These are phyloP conservation scores for Dipodomys ordii DNA, from an alignment of 2,113 vertebrate species.

Conservation along the genomic window DNA sequence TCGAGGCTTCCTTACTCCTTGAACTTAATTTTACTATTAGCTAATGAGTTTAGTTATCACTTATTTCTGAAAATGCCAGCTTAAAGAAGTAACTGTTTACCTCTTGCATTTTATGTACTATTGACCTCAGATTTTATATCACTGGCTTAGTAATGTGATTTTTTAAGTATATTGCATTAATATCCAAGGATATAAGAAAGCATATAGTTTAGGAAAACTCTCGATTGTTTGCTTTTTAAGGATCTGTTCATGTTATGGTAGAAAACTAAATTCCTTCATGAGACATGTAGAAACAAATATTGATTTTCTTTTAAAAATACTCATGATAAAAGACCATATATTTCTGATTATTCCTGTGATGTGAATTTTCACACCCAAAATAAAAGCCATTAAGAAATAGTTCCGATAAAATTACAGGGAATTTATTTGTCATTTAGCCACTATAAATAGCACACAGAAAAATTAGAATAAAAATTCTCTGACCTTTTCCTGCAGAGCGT, in stretches of 20 bases:
- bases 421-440: slow-evolving; percentile 47
- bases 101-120: background rate
- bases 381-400: slow-evolving; percentile 1
- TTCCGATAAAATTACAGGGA: slow-evolving; percentile 50
- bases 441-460: slow-evolving; percentile 65
- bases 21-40: slow-evolving; percentile 37
- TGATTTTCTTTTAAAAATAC: slow-evolving; percentile 47
- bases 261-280: slow-evolving; percentile 19
- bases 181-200: background rate
- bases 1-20: background rate
- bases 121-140: background rate
- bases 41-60: background rate
- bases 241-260: background rate
- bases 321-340: background rate
- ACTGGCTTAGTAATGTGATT: background rate
- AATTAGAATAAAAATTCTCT: slow-evolving; percentile 72
- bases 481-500: slow-evolving; percentile 70
- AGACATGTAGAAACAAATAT: background rate
- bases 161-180: background rate
- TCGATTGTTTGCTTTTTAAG: slow-evolving; percentile 7
- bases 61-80: slow-evolving; percentile 51
- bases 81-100: slow-evolving; percentile 6
- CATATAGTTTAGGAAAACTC: background rate
- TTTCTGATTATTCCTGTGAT: slow-evolving; percentile 32
- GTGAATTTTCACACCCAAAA: slow-evolving; percentile 39